Evolutionary conservation across 1,140 invertebrate species (phyloP).

Genomic region (Leguminivora glycinivorella): DNA sequence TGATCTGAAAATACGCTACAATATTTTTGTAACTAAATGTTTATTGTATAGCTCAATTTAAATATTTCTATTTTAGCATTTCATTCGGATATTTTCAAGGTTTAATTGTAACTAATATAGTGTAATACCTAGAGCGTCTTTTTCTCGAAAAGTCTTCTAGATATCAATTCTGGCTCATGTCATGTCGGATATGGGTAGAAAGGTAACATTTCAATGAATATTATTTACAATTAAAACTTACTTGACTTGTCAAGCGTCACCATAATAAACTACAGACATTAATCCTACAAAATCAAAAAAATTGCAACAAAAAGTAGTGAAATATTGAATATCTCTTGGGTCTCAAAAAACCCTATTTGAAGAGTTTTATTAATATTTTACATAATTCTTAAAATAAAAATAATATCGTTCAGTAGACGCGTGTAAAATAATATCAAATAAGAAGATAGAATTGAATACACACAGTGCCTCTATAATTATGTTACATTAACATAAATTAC

Average conservation of each 20-base stretch:
- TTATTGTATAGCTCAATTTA: slow-evolving; percentile 76
- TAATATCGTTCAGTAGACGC: slow-evolving; percentile 44
- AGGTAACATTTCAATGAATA: not conserved
- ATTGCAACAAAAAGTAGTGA: not conserved
- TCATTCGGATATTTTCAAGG: not conserved
- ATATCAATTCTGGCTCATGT: no score
- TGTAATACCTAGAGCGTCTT: not conserved
- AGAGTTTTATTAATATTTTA: slow-evolving; percentile 49
- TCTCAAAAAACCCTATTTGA: slow-evolving; percentile 17
- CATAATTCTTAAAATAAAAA: slow-evolving; percentile 38
- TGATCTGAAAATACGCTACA: slow-evolving; percentile 76
- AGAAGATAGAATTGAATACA: slow-evolving; percentile 74
- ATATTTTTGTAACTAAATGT: slow-evolving; percentile 76
- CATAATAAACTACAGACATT: not conserved
- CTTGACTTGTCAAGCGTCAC: not conserved
- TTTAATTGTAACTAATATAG: slow-evolving; percentile 5
- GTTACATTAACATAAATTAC: slow-evolving; percentile 80
- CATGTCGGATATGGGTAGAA: no score
- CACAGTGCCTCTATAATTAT: slow-evolving; percentile 80
- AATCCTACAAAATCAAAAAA: not conserved
- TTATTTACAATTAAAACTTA: not conserved
- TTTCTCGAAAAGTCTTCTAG: no score
- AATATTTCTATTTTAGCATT: slow-evolving; percentile 49
- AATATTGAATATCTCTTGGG: slow-evolving; percentile 2
- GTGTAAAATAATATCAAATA: slow-evolving; percentile 61